Evolutionary conservation across 2,888 invertebrate species (phyloP).

Genomic region (Hirtodrosophila cameraria): DNA sequence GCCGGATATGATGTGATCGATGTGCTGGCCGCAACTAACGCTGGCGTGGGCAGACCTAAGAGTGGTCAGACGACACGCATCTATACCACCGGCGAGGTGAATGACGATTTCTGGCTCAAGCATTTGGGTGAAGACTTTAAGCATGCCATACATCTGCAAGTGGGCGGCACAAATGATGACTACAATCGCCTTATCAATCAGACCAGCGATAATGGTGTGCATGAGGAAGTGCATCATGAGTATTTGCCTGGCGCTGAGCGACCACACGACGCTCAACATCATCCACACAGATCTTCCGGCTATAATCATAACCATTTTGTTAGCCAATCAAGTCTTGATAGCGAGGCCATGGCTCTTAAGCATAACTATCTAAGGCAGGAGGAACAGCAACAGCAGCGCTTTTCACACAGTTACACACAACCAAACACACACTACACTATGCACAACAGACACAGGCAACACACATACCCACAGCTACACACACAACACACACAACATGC

Average conservation of each 20-base stretch:
- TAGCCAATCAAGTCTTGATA: conserved; percentile 31
- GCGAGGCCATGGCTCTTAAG: conserved; percentile 42
- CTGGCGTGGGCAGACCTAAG: conserved; percentile 36
- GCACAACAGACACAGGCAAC: conserved; percentile 8
- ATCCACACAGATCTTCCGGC: not conserved
- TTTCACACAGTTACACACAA: conserved; percentile 6
- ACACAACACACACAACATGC: conserved; percentile 23
- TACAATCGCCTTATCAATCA: conserved; percentile 65
- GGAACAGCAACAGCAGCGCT: conserved; percentile 21
- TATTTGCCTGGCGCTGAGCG: conserved; percentile 61
- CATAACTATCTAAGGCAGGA: conserved; percentile 36
- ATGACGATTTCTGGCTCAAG: conserved; percentile 79
- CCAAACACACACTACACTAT: conserved; percentile 14
- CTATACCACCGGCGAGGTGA: conserved; percentile 72
- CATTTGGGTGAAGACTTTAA: conserved; percentile 81
- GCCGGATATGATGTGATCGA: conserved; percentile 66
- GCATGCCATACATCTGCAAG: conserved; percentile 78
- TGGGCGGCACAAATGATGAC: conserved; percentile 66
- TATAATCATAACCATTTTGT: conserved; percentile 21
- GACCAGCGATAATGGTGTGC: conserved; percentile 56
- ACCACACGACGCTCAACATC: conserved; percentile 30
- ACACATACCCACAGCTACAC: conserved; percentile 17
- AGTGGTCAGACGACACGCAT: conserved; percentile 75
- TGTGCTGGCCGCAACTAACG: conserved; percentile 56
- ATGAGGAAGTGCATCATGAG: conserved; percentile 68